phyloP scores from a whole-genome alignment of 37 sponge, comb jelly and placozoan genomes.

The Eunapius fragilis region DNA sequence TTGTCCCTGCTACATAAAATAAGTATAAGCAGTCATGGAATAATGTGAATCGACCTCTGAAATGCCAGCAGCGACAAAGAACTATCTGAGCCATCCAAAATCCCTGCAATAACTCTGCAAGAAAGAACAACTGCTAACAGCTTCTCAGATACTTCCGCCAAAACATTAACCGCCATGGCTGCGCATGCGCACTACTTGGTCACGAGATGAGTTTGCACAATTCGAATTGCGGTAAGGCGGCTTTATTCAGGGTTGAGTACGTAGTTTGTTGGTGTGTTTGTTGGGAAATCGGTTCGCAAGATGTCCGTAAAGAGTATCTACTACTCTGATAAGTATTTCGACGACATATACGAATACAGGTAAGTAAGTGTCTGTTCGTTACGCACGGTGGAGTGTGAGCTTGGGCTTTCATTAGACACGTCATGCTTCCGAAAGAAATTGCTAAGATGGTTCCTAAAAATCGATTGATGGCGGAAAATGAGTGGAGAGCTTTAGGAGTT shows the following conservation, averaged over 20 bases:
- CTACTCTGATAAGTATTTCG: constrained; percentile 95
- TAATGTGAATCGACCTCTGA: not conserved
- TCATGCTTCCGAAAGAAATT: constrained; percentile 93
- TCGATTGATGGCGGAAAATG: constrained; percentile 82
- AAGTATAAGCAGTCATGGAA: not conserved
- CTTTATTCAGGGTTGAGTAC: not conserved
- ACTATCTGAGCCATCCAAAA: not conserved
- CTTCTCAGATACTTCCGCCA: not conserved
- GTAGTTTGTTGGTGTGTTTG: not conserved
- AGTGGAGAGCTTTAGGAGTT: constrained; percentile 92
- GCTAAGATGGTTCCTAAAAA: constrained; percentile 80
- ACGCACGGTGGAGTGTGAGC: not conserved
- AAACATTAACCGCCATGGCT: constrained; percentile 3
- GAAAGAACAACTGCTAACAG: constrained; percentile 13
- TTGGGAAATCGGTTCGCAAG: not conserved
- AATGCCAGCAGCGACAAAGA: not conserved
- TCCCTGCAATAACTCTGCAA: constrained; percentile 3
- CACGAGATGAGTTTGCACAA: not conserved
- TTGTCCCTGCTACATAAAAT: constrained; percentile 9
- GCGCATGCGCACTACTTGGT: constrained; percentile 18
- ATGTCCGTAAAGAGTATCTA: constrained; percentile 70
- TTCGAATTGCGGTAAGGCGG: constrained; percentile 4
- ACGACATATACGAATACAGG: constrained; percentile 93
- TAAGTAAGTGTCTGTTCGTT: constrained; percentile 33
- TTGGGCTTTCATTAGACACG: constrained; percentile 67